phyloP scores from a whole-genome alignment of 2,113 vertebrate species.

The Thryonomys swinderianus region DNA sequence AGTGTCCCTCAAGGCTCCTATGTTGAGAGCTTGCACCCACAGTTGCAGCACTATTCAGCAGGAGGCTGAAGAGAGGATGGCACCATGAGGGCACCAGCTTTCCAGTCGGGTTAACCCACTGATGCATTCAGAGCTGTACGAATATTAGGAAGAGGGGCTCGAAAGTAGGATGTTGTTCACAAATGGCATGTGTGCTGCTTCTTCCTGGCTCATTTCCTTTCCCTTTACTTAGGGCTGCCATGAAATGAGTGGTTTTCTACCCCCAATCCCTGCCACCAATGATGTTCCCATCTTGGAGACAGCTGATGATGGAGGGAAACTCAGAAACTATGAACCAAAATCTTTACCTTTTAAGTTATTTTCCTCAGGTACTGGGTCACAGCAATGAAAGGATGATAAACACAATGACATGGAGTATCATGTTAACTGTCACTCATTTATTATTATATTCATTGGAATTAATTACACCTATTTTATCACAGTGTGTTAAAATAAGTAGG shows the following conservation, averaged over 20 bases:
- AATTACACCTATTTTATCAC: background rate
- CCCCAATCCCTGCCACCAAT: background rate
- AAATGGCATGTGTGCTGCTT: background rate
- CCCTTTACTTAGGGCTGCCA: background rate
- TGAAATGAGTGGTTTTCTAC: background rate
- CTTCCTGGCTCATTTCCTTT: background rate
- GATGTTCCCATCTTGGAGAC: background rate
- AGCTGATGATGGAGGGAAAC: background rate
- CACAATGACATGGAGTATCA: background rate
- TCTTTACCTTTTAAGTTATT: background rate
- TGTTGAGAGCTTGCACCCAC: background rate
- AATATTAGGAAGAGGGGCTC: background rate
- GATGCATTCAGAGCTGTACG: background rate
- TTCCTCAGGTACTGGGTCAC: background rate
- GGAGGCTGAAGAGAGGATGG: background rate
- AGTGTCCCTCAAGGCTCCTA: background rate
- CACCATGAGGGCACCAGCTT: too few species aligned
- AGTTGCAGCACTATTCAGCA: background rate
- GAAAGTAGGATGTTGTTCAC: background rate
- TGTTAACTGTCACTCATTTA: conserved; percentile 23
- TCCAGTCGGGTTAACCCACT: accelerated
- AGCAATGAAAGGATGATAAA: background rate
- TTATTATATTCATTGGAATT: background rate
- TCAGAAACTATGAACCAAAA: background rate
- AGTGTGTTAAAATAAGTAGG: background rate